Evolutionary conservation across 1,140 invertebrate genomes (phyloP), one percentile per base, ranked within the genome.

Genomic region (Geopemphigus sp.): DNA sequence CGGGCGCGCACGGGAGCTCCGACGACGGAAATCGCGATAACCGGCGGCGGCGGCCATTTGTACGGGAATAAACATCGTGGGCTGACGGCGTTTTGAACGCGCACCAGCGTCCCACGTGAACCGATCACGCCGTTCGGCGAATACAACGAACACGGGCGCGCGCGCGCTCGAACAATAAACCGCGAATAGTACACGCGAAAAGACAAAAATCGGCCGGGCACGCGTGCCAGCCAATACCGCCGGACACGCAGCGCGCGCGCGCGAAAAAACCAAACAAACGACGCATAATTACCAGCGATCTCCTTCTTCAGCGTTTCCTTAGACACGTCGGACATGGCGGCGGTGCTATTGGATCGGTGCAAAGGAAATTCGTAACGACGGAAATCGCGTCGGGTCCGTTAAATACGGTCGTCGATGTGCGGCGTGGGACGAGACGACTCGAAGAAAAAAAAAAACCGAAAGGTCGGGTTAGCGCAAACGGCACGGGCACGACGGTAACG

Each of bases 261-360:
- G 4, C 22, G 57, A 5, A 12, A 61, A 17, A 1, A 5, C 6
- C 1, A 15, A 17, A 8, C 2, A 17, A 61, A 61, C 24, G 57
- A n/a, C 12, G 5, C 57, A 54, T 59, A 59, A 78, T 90, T 88
- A 92, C 90, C 90, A 87, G 87, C 88, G 83, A 92, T 91, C 86
- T 91, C 90, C 85, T 90, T 90, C 84, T 89, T 88, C 83, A 92
- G 87, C 83, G 90, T 88, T 86, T 90, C 89, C 84, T 91, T 89
- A 82, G 87, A 88, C 83, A 91, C 90, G 85, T 91, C 89, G 85
- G 90, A 88, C 90, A 91, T 91, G 80, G 59, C 59, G 81, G 32
- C 57, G 57, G 47, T 5, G 5, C 32, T 3, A 8, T 39, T 8
- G 32, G 32, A 8, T 39, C 32, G 32, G 32, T n/a, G 32, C 32